phyloP scores from a whole-genome alignment of 2,797 vertebrate genomes.

The Falco rusticolus region DNA sequence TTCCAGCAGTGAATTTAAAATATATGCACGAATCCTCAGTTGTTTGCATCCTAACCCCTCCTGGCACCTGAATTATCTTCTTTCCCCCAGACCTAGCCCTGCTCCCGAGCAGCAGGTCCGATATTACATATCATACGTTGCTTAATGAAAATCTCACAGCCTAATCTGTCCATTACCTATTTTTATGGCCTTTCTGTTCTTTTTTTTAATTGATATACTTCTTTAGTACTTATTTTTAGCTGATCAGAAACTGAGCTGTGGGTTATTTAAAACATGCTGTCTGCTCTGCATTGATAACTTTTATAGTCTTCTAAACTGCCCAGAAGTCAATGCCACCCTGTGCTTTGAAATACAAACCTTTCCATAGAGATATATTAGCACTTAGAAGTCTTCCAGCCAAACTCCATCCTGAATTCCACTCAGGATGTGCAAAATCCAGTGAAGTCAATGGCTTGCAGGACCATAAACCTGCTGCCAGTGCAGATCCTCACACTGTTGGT shows the following conservation, averaged over 20 bases:
- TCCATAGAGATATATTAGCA: slow-evolving; percentile 21
- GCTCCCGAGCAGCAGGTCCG: slow-evolving; percentile 21
- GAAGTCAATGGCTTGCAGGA: background rate
- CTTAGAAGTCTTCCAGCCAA: slow-evolving; percentile 42
- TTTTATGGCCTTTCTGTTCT: slow-evolving; percentile 31
- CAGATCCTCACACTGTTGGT: background rate
- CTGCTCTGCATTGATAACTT: slow-evolving; percentile 65
- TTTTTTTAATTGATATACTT: slow-evolving; percentile 30
- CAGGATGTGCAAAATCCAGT: background rate
- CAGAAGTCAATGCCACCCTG: slow-evolving; percentile 24
- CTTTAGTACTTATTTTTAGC: slow-evolving; percentile 43
- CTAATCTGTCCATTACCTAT: slow-evolving; percentile 22
- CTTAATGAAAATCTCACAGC: slow-evolving; percentile 44
- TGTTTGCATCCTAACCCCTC: background rate
- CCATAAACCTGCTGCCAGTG: background rate
- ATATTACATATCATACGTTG: background rate
- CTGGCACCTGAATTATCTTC: slow-evolving; percentile 29
- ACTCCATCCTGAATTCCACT: background rate
- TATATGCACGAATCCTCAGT: background rate
- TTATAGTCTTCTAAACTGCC: background rate
- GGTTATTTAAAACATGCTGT: slow-evolving; percentile 41
- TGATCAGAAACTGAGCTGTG: slow-evolving; percentile 16
- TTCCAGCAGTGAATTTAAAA: slow-evolving; percentile 44
- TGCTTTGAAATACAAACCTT: slow-evolving; percentile 50
- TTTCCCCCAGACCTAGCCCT: background rate